phyloP scores from a whole-genome alignment of 2,888 invertebrate genomes.

The Macaria liturata region DNA sequence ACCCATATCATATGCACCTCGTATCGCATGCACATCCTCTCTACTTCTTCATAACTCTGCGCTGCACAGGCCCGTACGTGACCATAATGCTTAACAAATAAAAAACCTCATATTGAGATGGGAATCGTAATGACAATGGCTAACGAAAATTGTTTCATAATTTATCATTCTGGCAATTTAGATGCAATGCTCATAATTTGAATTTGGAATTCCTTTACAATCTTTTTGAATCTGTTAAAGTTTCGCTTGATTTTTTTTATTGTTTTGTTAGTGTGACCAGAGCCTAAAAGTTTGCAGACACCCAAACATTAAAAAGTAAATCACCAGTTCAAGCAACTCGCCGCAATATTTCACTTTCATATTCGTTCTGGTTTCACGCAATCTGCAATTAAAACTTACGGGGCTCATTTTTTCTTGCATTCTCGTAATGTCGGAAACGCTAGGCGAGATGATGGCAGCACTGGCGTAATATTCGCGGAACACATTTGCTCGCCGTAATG shows the following conservation, averaged over 20 bases:
- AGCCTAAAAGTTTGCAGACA: too few species aligned
- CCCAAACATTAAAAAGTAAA: constrained; percentile 18
- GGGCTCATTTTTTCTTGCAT: constrained; percentile 29
- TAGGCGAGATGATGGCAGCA: constrained; percentile 34
- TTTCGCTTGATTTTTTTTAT: too few species aligned
- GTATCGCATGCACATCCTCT: too few species aligned
- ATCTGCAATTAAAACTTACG: constrained; percentile 37
- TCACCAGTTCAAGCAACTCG: constrained; percentile 29
- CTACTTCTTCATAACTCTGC: neutral
- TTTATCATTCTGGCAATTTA: constrained; percentile 18
- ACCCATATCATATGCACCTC: too few species aligned
- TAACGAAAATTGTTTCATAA: constrained; percentile 18
- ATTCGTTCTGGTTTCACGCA: constrained; percentile 35
- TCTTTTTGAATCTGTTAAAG: too few species aligned
- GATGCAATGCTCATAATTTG: constrained; percentile 10
- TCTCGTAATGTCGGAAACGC: constrained; percentile 33
- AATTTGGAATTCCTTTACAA: too few species aligned
- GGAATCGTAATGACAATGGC: constrained; percentile 19
- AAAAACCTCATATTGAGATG: constrained; percentile 12
- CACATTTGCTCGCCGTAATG: constrained; percentile 11
- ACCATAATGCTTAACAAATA: constrained; percentile 17
- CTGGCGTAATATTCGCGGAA: constrained; percentile 20
- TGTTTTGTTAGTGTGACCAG: too few species aligned
- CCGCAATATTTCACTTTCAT: constrained; percentile 34
- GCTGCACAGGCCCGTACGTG: constrained; percentile 16